Evolutionary conservation across 2,888 invertebrate species (phyloP), one percentile per base, ranked within the genome.

Genomic region (Strigamia maritima): DNA sequence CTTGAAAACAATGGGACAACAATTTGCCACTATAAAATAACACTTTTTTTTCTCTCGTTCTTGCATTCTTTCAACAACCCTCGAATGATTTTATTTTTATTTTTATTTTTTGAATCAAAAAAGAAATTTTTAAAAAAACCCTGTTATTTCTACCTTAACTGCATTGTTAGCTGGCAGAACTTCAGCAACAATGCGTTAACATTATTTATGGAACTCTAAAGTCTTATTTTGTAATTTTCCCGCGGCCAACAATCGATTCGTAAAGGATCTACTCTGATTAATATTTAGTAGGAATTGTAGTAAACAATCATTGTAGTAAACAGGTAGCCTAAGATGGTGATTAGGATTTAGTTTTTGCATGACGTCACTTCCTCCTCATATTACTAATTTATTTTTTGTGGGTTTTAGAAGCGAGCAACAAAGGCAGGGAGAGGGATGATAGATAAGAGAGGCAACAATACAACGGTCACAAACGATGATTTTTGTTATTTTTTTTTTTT

Each of bases 1-100:
- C 70, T 70, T 70, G 70, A 70, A 70, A 70, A 70, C 70, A 70
- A 70, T 70, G 70, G 70, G 70, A 70, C 70, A 70, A 70, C 70
- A 70, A 70, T 70, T 54, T 54, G 22, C n/a, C 54, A 54, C 22
- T 54, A 19, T 54, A 54, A 7, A n/a, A 54, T 19, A 54, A 54
- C 54, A 22, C 22, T 54, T 70, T 70, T 70, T 70, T 65, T 65
- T 7, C 1, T n/a, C 6, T 54, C 6, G 6, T 2, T 26, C 65
- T 24, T 16, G 28, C 28, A 70, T 70, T 28, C 28, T 60, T n/a
- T 70, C 28, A 70, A 54, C 54, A 54, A 54, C 54, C 16, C 54
- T 19, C 54, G 19, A n/a, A 19, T n/a, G 14, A 12, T 44, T 44
- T 44, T 16, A 2, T 0, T 54, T 49, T 49, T 49, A 16, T n/a